A percentile compares a stretch with the other conserved stretches of the same genome.
Evolutionary conservation across 2,888 invertebrate species (phyloP).

Genomic region (Andrena hattorfiana): DNA sequence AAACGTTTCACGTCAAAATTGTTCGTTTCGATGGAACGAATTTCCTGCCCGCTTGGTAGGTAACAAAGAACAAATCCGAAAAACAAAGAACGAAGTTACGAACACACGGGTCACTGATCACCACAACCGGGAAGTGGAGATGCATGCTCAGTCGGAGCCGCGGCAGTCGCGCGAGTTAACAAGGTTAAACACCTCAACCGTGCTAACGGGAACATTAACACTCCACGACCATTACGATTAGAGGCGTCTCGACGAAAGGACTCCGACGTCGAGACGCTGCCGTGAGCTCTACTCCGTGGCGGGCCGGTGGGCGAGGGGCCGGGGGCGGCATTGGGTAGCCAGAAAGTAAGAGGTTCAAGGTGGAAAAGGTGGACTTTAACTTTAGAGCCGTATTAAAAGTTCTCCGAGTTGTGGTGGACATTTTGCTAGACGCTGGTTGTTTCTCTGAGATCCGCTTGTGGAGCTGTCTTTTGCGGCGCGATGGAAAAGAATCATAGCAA

Average conservation of each 20-base stretch:
- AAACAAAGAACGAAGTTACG: slow-evolving; percentile 15
- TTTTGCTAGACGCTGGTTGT: slow-evolving; percentile 38
- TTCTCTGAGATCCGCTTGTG: slow-evolving; percentile 34
- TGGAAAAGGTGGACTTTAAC: slow-evolving; percentile 77
- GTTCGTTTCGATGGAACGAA: neutral
- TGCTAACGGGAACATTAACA: slow-evolving; percentile 85
- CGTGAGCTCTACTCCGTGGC: slow-evolving; percentile 26
- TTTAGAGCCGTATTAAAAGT: slow-evolving; percentile 79
- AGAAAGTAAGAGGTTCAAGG: slow-evolving; percentile 77
- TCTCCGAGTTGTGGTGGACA: slow-evolving; percentile 57
- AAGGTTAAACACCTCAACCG: slow-evolving; percentile 85
- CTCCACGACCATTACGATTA: slow-evolving; percentile 84
- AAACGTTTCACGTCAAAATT: neutral
- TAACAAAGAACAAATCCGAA: slow-evolving; percentile 18
- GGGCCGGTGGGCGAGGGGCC: slow-evolving; percentile 62
- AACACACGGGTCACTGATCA: slow-evolving; percentile 44
- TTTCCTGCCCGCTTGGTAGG: neutral
- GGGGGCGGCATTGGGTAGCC: slow-evolving; percentile 57
- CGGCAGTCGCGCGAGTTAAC: slow-evolving; percentile 80
- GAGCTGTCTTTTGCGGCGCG: slow-evolving; percentile 15
- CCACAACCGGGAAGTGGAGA: slow-evolving; percentile 58
- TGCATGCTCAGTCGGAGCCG: slow-evolving; percentile 64
- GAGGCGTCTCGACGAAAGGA: slow-evolving; percentile 81
- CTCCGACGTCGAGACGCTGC: slow-evolving; percentile 65
- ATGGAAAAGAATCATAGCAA: neutral